Evolutionary conservation across 2,113 vertebrate genomes (phyloP), one percentile per base, ranked within the genome.

Genomic region (Solea solea): DNA sequence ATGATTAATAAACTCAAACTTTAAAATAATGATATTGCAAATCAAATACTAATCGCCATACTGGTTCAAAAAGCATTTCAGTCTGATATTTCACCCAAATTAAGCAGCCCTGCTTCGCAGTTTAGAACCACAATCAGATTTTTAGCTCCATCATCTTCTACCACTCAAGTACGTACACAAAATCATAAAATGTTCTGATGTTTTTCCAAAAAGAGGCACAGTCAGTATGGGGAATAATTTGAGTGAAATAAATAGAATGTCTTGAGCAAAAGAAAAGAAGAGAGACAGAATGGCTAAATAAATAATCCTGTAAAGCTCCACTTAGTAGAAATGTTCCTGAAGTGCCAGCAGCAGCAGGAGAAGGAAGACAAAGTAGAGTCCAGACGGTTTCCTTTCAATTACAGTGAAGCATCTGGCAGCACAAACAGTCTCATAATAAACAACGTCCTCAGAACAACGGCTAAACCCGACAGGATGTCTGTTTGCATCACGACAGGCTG

Each of bases 391-490:
- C 56, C 73, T 83, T 88, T 87, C 83, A 87, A 86, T 90, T 89
- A 87, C 72, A 80, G 60, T 59, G 55, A 70, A 82, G 88, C 89
- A 91, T 90, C 87, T 90, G 89, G 80, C 84, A 79, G 78, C 45
- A 69, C 66, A 57, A 57, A 56, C 72, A 70, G 39, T 25, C 74
- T 72, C 64, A 34, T 34, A 34, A 70, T 71, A 72, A 83, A 88
- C 41, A 83, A 88, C 41, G 67, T 74, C 57, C 58, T 59, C 69
- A 69, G 55, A 83, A 84, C 74, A 80, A 82, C 40, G 58, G 56
- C 70, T 58, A 64, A 84, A 53, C 66, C 66, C 3, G 65, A 86
- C 72, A 78, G 75, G 50, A 76, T 79, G 78, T 74, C 69, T 75
- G 80, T 74, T 75, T 67, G 67, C 78, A 87, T 86, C 64, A 69